phyloP scores from a whole-genome alignment of 2,888 invertebrate genomes.

The Cheilosia variabilis region DNA sequence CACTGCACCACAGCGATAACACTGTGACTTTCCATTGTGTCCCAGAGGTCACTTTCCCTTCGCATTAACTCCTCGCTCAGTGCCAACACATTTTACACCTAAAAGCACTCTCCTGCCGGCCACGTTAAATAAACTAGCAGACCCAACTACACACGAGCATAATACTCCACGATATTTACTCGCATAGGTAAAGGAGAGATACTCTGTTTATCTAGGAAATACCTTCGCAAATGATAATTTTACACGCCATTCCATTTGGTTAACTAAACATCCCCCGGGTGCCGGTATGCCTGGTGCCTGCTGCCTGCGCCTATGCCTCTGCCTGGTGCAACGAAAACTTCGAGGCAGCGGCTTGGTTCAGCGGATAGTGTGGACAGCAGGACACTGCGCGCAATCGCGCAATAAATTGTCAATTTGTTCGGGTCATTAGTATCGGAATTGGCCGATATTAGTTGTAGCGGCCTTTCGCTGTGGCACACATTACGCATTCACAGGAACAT shows the following conservation, averaged over 20 bases:
- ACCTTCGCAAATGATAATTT: conserved; percentile 66
- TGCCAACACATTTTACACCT: conserved; percentile 3
- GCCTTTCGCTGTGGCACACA: conserved; percentile 64
- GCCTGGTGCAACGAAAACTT: background rate
- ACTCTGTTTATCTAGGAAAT: conserved; percentile 55
- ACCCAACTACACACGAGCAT: background rate
- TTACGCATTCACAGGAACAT: conserved; percentile 57
- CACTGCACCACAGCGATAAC: background rate
- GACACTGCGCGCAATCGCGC: conserved; percentile 66
- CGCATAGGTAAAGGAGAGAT: background rate
- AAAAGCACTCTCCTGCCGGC: background rate
- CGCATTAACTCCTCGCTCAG: too few relatives aligned
- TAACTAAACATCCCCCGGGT: conserved; percentile 15
- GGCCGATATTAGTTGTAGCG: conserved; percentile 68
- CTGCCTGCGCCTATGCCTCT: too few relatives aligned
- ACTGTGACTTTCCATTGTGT: background rate
- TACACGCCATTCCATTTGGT: conserved; percentile 49
- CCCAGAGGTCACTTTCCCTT: background rate
- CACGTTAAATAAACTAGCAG: background rate
- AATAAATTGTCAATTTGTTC: conserved; percentile 77
- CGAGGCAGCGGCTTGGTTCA: background rate
- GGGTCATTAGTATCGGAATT: conserved; percentile 76
- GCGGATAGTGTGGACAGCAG: conserved; percentile 59
- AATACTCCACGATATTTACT: conserved; percentile 16
- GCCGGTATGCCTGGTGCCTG: conserved; percentile 2